Evolutionary conservation across 2,797 vertebrate species (phyloP), one percentile per base, ranked within the genome.

Genomic region (Valencia hispanica): DNA sequence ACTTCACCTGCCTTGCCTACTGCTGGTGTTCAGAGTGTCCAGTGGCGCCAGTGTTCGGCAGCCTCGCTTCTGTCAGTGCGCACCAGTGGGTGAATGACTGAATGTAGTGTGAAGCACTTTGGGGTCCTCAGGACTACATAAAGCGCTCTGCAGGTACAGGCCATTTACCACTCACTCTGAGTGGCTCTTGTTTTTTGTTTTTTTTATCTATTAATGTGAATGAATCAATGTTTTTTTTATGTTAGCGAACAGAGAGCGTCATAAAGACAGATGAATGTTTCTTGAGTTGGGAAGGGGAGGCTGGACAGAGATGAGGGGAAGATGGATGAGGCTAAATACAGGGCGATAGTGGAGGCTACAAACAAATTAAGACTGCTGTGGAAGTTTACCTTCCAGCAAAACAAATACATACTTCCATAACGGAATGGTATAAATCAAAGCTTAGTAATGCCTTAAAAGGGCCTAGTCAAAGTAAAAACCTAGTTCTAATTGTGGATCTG

Each of bases 131-230:
- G n/a, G n/a, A n/a, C n/a, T n/a, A n/a, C n/a, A n/a, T n/a, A n/a
- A n/a, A n/a, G n/a, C n/a, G n/a, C n/a, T n/a, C n/a, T n/a, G n/a
- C n/a, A n/a, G n/a, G n/a, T n/a, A n/a, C n/a, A n/a, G n/a, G n/a
- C n/a, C n/a, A n/a, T n/a, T n/a, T n/a, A n/a, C n/a, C n/a, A n/a
- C n/a, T n/a, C n/a, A 32, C 61, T 77, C 75, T 43, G 57, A 70
- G 30, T 30, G 9, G 12, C 55, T n/a, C n/a, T n/a, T 51, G 43
- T 20, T n/a, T 47, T n/a, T 32, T 27, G 68, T 78, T 45, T 69
- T 41, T 43, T 70, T 39, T 27, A 79, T 73, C 36, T 30, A 73
- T 79, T 71, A 65, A 53, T n/a, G 47, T 10, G 47, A 71, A 55
- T n/a, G n/a, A n/a, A n/a, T n/a, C n/a, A n/a, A n/a, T n/a, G n/a